A percentile compares a stretch with the other conserved stretches of the same genome.
Evolutionary conservation across 2,888 invertebrate genomes (phyloP).

Genomic region (Halictus quadricinctus): DNA sequence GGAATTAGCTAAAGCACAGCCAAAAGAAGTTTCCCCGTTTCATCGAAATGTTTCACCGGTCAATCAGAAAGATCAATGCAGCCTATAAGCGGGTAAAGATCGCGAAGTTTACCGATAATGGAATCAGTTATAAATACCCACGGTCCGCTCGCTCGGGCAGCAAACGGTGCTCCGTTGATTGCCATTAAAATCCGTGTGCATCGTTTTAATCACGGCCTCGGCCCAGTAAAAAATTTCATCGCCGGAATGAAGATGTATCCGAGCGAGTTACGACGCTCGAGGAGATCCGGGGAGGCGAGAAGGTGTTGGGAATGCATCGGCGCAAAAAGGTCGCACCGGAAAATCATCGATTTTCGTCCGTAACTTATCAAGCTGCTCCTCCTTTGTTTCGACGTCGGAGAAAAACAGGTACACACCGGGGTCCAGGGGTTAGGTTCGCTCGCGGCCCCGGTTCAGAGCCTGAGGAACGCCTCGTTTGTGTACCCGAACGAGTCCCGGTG

Average conservation of each 20-base stretch:
- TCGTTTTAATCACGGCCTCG: constrained; percentile 11
- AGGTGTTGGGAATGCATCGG: constrained; percentile 9
- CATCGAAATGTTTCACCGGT: too few relatives aligned
- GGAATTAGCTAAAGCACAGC: too few relatives aligned
- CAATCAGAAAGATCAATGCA: too few relatives aligned
- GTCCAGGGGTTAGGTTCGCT: neutral
- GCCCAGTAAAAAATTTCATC: neutral
- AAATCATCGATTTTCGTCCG: constrained; percentile 66
- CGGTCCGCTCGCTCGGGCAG: neutral
- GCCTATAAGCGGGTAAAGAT: too few relatives aligned
- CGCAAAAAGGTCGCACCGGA: constrained; percentile 51
- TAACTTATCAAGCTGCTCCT: constrained; percentile 46
- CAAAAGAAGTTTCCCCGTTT: too few relatives aligned
- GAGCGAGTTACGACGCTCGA: constrained; percentile 5
- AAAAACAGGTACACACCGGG: constrained; percentile 38
- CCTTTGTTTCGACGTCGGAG: constrained; percentile 55
- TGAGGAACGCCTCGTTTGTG: constrained; percentile 52
- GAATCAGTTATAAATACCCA: too few relatives aligned
- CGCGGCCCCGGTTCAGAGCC: neutral
- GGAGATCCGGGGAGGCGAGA: neutral
- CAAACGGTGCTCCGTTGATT: neutral
- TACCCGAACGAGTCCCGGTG: constrained; percentile 45
- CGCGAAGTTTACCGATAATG: too few relatives aligned
- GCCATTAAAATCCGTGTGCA: neutral
- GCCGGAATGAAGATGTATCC: constrained; percentile 32